Evolutionary conservation across 2,797 vertebrate genomes (phyloP).

Genomic region (Lateolabrax maculatus): DNA sequence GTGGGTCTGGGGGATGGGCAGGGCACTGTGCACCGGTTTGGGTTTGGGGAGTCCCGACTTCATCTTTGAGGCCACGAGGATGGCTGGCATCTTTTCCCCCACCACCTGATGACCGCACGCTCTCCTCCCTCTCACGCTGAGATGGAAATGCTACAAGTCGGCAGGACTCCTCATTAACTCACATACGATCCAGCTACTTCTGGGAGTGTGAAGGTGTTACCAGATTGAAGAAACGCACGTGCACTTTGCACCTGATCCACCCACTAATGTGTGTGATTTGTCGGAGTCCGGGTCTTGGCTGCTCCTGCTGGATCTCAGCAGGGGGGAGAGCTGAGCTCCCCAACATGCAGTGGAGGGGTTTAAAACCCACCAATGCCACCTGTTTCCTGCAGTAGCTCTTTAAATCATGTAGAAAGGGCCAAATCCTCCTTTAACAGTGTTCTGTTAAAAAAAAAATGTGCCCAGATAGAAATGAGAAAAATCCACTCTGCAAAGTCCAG

Average conservation of each 20-base stretch:
- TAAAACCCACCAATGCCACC: conserved; percentile 56
- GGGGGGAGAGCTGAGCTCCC: conserved; percentile 40
- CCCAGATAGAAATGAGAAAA: conserved; percentile 20
- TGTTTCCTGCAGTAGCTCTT: conserved; percentile 52
- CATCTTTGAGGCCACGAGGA: conserved; percentile 97
- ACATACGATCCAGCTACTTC: conserved; percentile 9
- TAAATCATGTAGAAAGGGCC: conserved; percentile 22
- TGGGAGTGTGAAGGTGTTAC: conserved; percentile 9
- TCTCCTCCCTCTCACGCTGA: conserved; percentile 24
- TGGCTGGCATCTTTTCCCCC: conserved; percentile 94
- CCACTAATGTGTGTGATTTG: conserved; percentile 22
- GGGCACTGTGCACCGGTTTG: conserved; percentile 95
- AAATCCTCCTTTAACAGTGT: conserved; percentile 26
- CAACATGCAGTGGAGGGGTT: conserved; percentile 39
- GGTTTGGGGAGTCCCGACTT: conserved; percentile 98
- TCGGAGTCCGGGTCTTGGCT: conserved; percentile 34
- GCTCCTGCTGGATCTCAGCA: conserved; percentile 56
- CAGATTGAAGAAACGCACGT: background rate
- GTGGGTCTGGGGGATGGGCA: conserved; percentile 92
- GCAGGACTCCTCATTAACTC: conserved; percentile 17
- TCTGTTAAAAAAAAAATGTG: background rate
- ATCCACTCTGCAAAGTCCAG: conserved; percentile 39
- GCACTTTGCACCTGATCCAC: conserved; percentile 16
- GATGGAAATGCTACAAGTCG: conserved; percentile 21
- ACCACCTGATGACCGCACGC: conserved; percentile 20